Evolutionary conservation across 2,113 vertebrate species (phyloP).

Genomic region (Odontesthes bonariensis): DNA sequence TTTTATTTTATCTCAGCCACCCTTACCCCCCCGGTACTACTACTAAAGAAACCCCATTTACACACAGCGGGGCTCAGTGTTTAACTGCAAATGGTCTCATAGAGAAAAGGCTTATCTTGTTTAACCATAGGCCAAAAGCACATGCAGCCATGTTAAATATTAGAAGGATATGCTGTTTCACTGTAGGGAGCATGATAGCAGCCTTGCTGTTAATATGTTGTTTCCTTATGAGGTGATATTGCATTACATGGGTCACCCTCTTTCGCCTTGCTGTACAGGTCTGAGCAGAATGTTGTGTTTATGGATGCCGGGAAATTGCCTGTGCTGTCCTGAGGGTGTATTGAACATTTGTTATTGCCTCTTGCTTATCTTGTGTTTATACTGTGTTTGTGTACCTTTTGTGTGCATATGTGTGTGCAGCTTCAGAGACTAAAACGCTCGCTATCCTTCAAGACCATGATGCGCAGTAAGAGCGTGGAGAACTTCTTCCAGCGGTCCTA

Average conservation of each 20-base stretch:
- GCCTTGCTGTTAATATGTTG: conserved; percentile 12
- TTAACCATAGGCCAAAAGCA: conserved; percentile 18
- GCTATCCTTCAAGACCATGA: conserved; percentile 90
- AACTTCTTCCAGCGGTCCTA: conserved; percentile 91
- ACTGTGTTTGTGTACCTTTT: conserved; percentile 14
- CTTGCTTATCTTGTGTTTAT: conserved; percentile 51
- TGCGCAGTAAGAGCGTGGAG: conserved; percentile 93
- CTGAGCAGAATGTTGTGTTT: conserved; percentile 46
- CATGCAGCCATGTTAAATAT: conserved; percentile 2
- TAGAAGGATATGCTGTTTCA: not conserved
- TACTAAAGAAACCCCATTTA: conserved; percentile 1
- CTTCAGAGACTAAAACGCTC: conserved; percentile 91
- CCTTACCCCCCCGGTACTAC: not conserved
- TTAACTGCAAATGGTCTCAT: conserved; percentile 11
- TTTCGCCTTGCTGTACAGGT: conserved; percentile 12
- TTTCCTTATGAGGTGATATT: conserved; percentile 58
- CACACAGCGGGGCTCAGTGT: not conserved
- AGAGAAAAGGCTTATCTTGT: conserved; percentile 48
- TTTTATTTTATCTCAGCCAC: conserved; percentile 31
- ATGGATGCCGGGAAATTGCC: conserved; percentile 60
- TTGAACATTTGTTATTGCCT: conserved; percentile 63
- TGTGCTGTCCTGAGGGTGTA: conserved; percentile 42
- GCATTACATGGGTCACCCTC: conserved; percentile 52
- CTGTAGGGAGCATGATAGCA: not conserved
- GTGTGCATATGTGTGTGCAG: conserved; percentile 68